phyloP scores from a whole-genome alignment of 2,888 invertebrate genomes.

The Tromatobia lineatoria region DNA sequence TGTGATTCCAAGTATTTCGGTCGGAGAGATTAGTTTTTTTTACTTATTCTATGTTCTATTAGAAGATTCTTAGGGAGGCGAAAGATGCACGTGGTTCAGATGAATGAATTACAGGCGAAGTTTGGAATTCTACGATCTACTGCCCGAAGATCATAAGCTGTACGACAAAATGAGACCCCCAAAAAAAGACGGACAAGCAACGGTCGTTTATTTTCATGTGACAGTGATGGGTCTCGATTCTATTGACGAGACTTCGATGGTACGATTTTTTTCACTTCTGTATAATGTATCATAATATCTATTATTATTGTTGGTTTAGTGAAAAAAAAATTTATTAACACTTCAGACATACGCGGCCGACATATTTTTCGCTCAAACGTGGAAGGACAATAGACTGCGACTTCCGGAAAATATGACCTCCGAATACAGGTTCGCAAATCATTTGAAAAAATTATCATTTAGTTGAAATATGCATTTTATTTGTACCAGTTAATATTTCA shows the following conservation, averaged over 20 bases:
- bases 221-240: slow-evolving; percentile 98
- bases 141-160: slow-evolving; percentile 94
- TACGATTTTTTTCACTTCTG: slow-evolving; percentile 81
- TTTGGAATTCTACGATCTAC: slow-evolving; percentile 93
- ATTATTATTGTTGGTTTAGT: neutral
- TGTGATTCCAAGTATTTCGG: slow-evolving; percentile 39
- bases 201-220: slow-evolving; percentile 95
- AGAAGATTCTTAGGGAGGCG: slow-evolving; percentile 51
- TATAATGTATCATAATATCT: neutral
- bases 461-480: neutral
- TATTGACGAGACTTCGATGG: slow-evolving; percentile 98
- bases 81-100: slow-evolving; percentile 47
- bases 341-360: slow-evolving; percentile 95
- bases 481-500: neutral
- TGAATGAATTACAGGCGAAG: slow-evolving; percentile 87
- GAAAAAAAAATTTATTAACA: slow-evolving; percentile 71
- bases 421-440: slow-evolving; percentile 90
- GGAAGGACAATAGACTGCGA: slow-evolving; percentile 95
- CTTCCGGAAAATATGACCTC: slow-evolving; percentile 97
- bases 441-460: neutral
- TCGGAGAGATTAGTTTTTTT: slow-evolving; percentile 63
- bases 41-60: slow-evolving; percentile 28
- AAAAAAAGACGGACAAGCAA: slow-evolving; percentile 95
- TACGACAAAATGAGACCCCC: slow-evolving; percentile 98
- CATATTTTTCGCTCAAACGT: slow-evolving; percentile 97